Evolutionary conservation across 2,888 invertebrate genomes (phyloP).

Genomic region (Gerris lacustris): DNA sequence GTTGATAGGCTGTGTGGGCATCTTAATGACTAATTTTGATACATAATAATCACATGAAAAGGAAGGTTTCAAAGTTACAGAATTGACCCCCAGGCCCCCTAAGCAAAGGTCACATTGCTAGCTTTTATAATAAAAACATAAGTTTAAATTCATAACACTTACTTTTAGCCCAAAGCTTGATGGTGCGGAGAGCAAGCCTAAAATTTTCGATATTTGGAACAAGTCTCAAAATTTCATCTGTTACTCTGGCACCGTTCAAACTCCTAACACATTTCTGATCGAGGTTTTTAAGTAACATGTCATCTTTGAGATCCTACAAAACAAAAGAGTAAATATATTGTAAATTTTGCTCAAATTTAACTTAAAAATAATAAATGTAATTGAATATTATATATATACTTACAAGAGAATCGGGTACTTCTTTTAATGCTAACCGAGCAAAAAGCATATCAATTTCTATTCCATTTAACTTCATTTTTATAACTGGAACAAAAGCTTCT

Average conservation of each 20-base stretch:
- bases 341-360: background rate
- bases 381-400: constrained; percentile 24
- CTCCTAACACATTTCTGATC: constrained; percentile 94
- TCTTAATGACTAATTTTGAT: no score
- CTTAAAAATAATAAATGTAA: constrained; percentile 1
- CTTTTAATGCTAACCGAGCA: constrained; percentile 85
- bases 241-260: constrained; percentile 94
- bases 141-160: constrained; percentile 36
- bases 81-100: no score
- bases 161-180: constrained; percentile 98
- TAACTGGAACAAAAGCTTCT: constrained; percentile 97
- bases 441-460: constrained; percentile 98
- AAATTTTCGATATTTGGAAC: constrained; percentile 94
- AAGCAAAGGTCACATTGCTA: no score
- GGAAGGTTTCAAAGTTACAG: no score
- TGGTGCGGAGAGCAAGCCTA: constrained; percentile 79
- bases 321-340: constrained; percentile 9
- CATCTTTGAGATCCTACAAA: constrained; percentile 71
- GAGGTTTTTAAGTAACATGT: constrained; percentile 80
- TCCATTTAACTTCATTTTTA: constrained; percentile 97
- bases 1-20: no score
- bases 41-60: no score
- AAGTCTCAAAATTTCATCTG: constrained; percentile 90
- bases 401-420: constrained; percentile 70
- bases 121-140: no score